These are phyloP conservation scores for Zosterops hypoxanthus DNA, from an alignment of 2,113 vertebrate genomes.

Conservation along the genomic window DNA sequence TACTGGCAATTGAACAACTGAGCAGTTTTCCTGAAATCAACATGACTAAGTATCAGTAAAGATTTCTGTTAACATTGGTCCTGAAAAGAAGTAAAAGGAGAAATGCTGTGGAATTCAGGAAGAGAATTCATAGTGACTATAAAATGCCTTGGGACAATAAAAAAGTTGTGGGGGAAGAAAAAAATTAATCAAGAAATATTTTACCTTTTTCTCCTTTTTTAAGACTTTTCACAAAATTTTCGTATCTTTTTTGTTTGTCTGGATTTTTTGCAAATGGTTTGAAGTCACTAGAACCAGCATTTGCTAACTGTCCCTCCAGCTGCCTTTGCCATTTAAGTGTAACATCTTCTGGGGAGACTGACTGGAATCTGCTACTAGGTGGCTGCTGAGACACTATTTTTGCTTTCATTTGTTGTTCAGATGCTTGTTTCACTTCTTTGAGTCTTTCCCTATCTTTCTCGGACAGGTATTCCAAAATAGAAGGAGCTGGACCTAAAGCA, in stretches of 20 bases:
- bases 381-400: constrained; percentile 62
- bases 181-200: background rate
- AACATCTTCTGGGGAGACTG: background rate
- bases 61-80: background rate
- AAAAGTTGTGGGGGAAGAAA: accelerated
- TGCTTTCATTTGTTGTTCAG: constrained; percentile 67
- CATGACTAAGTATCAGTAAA: background rate
- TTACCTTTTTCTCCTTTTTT: constrained; percentile 85
- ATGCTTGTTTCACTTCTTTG: constrained; percentile 73
- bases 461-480: constrained; percentile 89
- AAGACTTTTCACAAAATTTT: constrained; percentile 82
- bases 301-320: background rate
- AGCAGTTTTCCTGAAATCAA: background rate
- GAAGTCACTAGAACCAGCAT: constrained; percentile 76
- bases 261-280: constrained; percentile 88
- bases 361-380: constrained; percentile 36
- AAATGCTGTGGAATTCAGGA: background rate
- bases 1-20: background rate
- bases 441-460: constrained; percentile 86
- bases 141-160: background rate
- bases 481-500: constrained; percentile 80
- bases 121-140: background rate
- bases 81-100: background rate
- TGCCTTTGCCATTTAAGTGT: constrained; percentile 55
- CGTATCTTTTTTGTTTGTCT: constrained; percentile 91